Evolutionary conservation across 2,888 invertebrate genomes (phyloP).

Genomic region (Amorpha juglandis): DNA sequence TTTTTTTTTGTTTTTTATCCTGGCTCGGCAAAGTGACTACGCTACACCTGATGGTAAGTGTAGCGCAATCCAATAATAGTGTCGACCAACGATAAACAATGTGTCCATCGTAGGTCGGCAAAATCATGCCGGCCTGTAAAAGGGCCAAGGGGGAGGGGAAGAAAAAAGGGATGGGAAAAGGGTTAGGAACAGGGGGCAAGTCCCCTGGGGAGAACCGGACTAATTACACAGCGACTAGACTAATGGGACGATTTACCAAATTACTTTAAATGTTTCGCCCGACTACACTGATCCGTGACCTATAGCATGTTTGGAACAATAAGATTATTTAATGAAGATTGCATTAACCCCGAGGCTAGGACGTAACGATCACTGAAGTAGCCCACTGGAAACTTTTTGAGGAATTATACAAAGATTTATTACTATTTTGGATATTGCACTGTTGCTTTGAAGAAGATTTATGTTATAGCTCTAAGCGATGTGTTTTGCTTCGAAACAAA

Average conservation of each 20-base stretch:
- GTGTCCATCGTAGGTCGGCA: too few relatives aligned
- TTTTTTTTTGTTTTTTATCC: too few relatives aligned
- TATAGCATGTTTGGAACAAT: conserved; percentile 37
- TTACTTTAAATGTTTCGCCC: conserved; percentile 21
- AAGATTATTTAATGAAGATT: conserved; percentile 73
- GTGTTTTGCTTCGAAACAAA: conserved; percentile 45
- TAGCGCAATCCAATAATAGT: too few relatives aligned
- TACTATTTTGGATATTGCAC: conserved; percentile 69
- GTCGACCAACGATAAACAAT: too few relatives aligned
- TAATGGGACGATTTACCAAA: background rate
- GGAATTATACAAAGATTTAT: conserved; percentile 80
- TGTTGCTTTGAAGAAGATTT: conserved; percentile 75
- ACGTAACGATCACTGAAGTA: conserved; percentile 81
- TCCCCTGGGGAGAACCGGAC: too few relatives aligned
- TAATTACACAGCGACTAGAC: background rate
- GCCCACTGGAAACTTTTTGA: conserved; percentile 63
- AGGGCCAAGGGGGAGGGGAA: too few relatives aligned
- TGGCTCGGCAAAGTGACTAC: too few relatives aligned
- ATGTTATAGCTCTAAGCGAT: conserved; percentile 70
- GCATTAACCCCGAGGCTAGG: conserved; percentile 61
- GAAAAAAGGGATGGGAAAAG: too few relatives aligned
- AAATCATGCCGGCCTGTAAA: too few relatives aligned
- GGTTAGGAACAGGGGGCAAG: too few relatives aligned
- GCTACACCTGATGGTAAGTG: too few relatives aligned
- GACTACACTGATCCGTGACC: conserved; percentile 23